phyloP scores from a whole-genome alignment of 2,113 vertebrate genomes.

The Callorhinus ursinus region DNA sequence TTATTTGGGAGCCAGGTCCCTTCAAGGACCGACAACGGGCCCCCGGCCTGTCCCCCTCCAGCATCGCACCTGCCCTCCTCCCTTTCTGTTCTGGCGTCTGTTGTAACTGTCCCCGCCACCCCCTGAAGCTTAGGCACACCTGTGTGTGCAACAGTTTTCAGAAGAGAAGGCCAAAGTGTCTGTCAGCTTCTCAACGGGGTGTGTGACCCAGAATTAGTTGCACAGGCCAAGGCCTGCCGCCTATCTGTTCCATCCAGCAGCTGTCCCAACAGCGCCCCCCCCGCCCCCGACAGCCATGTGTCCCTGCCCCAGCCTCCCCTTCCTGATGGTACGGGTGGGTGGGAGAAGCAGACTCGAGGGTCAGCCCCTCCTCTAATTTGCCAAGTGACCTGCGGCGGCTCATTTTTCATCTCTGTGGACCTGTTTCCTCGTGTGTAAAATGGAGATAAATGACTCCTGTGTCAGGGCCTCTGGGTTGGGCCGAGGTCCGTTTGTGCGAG shows the following conservation, averaged over 20 bases:
- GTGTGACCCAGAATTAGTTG: slow-evolving; percentile 12
- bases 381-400: background rate
- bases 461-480: background rate
- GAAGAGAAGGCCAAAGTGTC: background rate
- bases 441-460: background rate
- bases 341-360: background rate
- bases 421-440: background rate
- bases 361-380: background rate
- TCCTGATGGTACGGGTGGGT: background rate
- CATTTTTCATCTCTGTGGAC: background rate
- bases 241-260: background rate
- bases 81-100: background rate
- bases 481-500: background rate
- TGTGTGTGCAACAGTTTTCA: background rate
- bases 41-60: background rate
- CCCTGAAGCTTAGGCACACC: background rate
- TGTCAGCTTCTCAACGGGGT: background rate
- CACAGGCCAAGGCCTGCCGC: background rate
- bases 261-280: background rate
- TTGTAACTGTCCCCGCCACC: background rate
- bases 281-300: background rate
- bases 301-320: background rate
- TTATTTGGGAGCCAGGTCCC: background rate
- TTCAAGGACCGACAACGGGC: background rate
- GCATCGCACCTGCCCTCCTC: background rate